Evolutionary conservation across 2,113 vertebrate species (phyloP).

Genomic region (Emydocephalus ijimae): DNA sequence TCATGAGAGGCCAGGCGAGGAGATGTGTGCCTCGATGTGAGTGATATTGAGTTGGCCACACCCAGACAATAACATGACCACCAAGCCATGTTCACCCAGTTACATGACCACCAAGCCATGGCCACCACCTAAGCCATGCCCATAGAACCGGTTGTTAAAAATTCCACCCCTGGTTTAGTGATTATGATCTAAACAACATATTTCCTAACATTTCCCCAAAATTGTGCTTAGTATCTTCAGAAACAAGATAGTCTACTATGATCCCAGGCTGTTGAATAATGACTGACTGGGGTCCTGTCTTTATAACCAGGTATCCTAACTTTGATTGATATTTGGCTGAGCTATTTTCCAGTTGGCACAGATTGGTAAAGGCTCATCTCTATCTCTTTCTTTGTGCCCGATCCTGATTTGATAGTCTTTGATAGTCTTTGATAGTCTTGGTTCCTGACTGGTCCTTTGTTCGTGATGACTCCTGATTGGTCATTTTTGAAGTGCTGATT

Average conservation of each 20-base stretch:
- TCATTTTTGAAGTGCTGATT: background rate
- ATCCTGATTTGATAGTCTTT: background rate
- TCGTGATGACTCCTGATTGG: background rate
- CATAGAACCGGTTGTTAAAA: too few species aligned
- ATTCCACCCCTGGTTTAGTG: background rate
- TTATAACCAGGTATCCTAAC: background rate
- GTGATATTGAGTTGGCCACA: too few species aligned
- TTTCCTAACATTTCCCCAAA: background rate
- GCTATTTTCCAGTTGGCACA: background rate
- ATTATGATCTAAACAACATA: background rate
- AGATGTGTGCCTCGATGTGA: too few species aligned
- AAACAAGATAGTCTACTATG: background rate
- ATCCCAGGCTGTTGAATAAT: background rate
- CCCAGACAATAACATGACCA: too few species aligned
- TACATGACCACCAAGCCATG: too few species aligned
- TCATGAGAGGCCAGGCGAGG: too few species aligned
- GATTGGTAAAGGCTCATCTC: background rate
- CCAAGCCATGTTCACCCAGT: too few species aligned
- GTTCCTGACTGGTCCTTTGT: background rate
- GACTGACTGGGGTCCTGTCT: background rate
- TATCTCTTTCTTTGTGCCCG: background rate
- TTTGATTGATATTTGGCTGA: background rate
- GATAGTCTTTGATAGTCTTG: background rate
- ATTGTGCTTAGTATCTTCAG: background rate
- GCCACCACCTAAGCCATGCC: too few species aligned